A percentile compares a stretch with the other conserved stretches of the same genome.
These are phyloP conservation scores for Condylura cristata DNA, from an alignment of 2,113 vertebrate genomes.

Conservation along the genomic window DNA sequence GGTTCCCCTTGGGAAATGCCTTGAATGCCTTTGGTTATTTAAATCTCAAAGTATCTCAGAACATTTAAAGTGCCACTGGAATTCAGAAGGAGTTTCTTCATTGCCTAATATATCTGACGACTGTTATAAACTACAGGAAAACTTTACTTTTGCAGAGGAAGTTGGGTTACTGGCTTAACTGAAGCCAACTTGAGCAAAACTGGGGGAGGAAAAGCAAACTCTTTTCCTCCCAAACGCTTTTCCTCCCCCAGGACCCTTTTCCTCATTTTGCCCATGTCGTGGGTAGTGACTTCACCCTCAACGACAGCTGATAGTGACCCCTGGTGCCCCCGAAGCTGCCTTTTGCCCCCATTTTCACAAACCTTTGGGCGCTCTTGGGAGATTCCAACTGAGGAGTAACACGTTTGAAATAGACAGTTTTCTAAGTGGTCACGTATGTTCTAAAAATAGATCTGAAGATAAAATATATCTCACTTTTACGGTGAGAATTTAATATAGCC, in stretches of 20 bases:
- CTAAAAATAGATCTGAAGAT: neutral
- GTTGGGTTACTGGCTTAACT: neutral
- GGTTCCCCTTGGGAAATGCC: neutral
- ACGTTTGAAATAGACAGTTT: neutral
- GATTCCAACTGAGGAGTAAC: neutral
- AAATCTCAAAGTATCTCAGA: neutral
- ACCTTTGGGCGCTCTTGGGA: neutral
- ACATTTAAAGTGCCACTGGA: neutral
- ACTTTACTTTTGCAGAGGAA: conserved; percentile 23
- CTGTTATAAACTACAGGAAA: neutral
- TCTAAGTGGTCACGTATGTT: neutral
- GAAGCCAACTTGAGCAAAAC: neutral
- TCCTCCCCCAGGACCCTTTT: no score
- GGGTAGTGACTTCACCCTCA: neutral
- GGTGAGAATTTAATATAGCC: neutral
- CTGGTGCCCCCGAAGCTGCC: no score
- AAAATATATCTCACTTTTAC: neutral
- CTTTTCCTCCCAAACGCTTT: no score
- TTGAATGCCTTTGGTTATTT: neutral
- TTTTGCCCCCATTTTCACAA: neutral
- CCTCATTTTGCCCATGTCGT: neutral
- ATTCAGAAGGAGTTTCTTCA: conserved; percentile 21
- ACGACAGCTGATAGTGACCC: neutral
- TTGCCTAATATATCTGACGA: neutral
- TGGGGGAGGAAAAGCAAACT: rapidly evolving